Base-by-base conservation (phyloP, 2,888 invertebrate genomes). In the Stenoptilia bipunctidactyla region DNA sequence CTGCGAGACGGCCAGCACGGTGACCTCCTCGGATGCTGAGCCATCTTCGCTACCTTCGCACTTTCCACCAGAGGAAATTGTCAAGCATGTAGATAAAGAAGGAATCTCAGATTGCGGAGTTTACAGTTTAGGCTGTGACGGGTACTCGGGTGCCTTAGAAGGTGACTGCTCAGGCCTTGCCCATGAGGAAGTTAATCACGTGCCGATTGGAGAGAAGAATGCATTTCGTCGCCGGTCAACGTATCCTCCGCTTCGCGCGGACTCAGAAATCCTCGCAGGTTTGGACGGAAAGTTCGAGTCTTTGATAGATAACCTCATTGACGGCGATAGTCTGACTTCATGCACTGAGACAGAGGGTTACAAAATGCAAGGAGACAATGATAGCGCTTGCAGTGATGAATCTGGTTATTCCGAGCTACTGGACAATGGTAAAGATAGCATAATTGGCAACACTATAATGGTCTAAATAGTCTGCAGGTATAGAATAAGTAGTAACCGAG, bases 381-480 rank as follows among this genome's bases (percentile, higher is more conserved):
- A 90, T 58, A 94, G 94, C 58, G 94, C 91, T 46, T 91, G 93
- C 62, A 94, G 94, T 66, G 95, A 96, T 58, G 96, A 96, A 67
- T 94, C 94, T 41, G 96, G 96, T 2, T 96, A 94, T 71, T 95
- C 94, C 15, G 96, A 96, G 65, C 86, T 86, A 42, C 74, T 89
- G 46, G 90, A 90, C 48, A 54, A 50, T 34, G 73, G 70, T 15
- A 82, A 79, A 54, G 82, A 85, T 13, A 82, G 83, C 48, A 65
- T 82, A 39, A 80, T 85, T 13, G 84, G 79, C 10, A 84, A 68
- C 46, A 85, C 85, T 40, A 83, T 85, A 40, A 83, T 84, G 82
- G 83, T 85, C 34, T 80, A 68, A 46, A 42, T 14, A 6, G 20
- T 38, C 39, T 34, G 14, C 13, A 34, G 34, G 4, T 34, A 30